Evolutionary conservation across 2,113 vertebrate genomes (phyloP).

Genomic region (Accipiter virgatus): DNA sequence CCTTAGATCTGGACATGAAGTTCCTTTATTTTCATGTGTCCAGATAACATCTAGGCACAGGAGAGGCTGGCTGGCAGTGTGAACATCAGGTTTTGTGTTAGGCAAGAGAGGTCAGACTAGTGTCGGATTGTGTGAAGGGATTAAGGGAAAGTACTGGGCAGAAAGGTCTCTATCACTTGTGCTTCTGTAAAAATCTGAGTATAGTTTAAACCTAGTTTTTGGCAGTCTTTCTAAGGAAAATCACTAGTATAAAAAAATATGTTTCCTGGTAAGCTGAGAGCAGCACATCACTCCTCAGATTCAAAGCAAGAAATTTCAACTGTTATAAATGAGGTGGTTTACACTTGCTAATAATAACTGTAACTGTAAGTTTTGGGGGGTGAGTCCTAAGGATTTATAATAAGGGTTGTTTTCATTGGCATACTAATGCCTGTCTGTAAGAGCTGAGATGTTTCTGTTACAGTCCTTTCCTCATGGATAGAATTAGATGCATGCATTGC

Average conservation of each 20-base stretch:
- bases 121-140: not conserved
- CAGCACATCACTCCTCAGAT: not conserved
- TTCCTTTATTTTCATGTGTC: not conserved
- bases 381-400: not conserved
- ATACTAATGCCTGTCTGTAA: not conserved
- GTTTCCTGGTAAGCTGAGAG: not conserved
- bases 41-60: not conserved
- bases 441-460: not conserved
- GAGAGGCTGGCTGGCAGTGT: not conserved
- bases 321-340: conserved; percentile 21
- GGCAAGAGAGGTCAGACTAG: not conserved
- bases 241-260: not conserved
- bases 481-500: not conserved
- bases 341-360: not conserved
- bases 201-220: not conserved
- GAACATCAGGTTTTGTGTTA: not conserved
- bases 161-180: not conserved
- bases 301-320: not conserved
- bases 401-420: conserved; percentile 7
- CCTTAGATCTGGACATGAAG: not conserved
- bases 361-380: not conserved
- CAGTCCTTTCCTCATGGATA: not conserved
- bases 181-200: not conserved
- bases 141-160: not conserved
- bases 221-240: not conserved